These are phyloP conservation scores for Elephas maximus DNA, from an alignment of 2,113 vertebrate species.

Conservation along the genomic window DNA sequence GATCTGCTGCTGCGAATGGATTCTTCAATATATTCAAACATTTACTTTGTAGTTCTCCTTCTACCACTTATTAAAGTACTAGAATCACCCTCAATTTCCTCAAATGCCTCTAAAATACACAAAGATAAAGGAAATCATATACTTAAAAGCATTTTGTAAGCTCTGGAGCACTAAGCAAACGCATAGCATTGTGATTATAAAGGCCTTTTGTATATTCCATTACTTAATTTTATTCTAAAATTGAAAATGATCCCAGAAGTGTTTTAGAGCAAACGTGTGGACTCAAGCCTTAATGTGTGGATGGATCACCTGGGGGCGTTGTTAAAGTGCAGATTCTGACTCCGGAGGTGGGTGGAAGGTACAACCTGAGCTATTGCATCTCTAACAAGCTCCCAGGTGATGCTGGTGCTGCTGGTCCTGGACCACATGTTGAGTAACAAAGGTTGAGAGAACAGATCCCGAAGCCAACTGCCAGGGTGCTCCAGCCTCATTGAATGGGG, in stretches of 20 bases:
- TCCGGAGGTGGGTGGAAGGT: rapidly evolving
- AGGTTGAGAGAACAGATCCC: background rate
- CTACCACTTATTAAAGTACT: no score
- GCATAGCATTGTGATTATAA: rapidly evolving
- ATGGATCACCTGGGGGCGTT: rapidly evolving
- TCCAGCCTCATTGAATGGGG: rapidly evolving
- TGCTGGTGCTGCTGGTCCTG: background rate
- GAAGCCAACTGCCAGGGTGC: rapidly evolving
- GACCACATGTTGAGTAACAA: rapidly evolving
- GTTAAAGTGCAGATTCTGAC: rapidly evolving
- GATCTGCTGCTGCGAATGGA: rapidly evolving
- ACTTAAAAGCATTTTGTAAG: rapidly evolving
- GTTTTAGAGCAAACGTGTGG: rapidly evolving
- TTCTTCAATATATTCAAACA: rapidly evolving
- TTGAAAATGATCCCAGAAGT: background rate
- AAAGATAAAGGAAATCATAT: background rate
- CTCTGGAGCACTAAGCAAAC: no score
- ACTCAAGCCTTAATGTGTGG: no score
- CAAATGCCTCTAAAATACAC: background rate
- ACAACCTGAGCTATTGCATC: rapidly evolving
- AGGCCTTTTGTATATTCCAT: rapidly evolving
- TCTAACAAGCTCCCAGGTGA: rapidly evolving
- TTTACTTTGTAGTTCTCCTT: rapidly evolving
- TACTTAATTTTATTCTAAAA: background rate
- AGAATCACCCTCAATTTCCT: background rate